A percentile compares a stretch with the other conserved stretches of the same genome.
These are phyloP conservation scores for Melanotaenia parkinsoni DNA, from an alignment of 2,797 vertebrate species.

Conservation along the genomic window DNA sequence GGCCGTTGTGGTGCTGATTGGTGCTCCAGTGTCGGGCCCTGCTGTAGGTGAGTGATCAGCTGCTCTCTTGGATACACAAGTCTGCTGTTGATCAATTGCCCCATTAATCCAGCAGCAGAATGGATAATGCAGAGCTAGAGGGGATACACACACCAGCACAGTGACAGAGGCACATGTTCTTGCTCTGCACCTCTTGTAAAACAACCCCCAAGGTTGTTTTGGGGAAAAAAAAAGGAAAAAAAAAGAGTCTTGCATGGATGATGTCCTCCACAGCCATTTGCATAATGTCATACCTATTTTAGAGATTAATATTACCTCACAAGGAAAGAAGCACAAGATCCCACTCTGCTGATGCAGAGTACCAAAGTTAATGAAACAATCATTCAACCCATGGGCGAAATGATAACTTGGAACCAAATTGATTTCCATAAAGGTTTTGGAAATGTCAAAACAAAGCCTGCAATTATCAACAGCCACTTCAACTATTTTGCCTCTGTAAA, in stretches of 20 bases:
- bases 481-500: constrained; percentile 10
- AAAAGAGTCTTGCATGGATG: constrained; percentile 33
- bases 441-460: constrained; percentile 39
- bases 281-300: constrained; percentile 55
- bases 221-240: background rate
- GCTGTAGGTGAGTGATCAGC: constrained; percentile 77
- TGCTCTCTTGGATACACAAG: constrained; percentile 67
- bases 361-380: constrained; percentile 37
- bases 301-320: constrained; percentile 23
- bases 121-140: constrained; percentile 68
- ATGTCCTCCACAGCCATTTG: constrained; percentile 39
- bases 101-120: constrained; percentile 75
- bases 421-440: constrained; percentile 30
- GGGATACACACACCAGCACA: constrained; percentile 42
- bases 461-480: constrained; percentile 27
- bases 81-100: constrained; percentile 78
- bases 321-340: background rate
- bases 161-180: constrained; percentile 51
- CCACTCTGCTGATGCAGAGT: constrained; percentile 14
- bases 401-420: constrained; percentile 33
- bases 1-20: constrained; percentile 61
- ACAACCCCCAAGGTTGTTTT: constrained; percentile 66
- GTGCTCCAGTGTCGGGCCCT: constrained; percentile 57
- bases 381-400: constrained; percentile 23
- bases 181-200: constrained; percentile 58